These are phyloP conservation scores for Dynastes maya DNA, from an alignment of 2,888 invertebrate genomes.

Conservation along the genomic window DNA sequence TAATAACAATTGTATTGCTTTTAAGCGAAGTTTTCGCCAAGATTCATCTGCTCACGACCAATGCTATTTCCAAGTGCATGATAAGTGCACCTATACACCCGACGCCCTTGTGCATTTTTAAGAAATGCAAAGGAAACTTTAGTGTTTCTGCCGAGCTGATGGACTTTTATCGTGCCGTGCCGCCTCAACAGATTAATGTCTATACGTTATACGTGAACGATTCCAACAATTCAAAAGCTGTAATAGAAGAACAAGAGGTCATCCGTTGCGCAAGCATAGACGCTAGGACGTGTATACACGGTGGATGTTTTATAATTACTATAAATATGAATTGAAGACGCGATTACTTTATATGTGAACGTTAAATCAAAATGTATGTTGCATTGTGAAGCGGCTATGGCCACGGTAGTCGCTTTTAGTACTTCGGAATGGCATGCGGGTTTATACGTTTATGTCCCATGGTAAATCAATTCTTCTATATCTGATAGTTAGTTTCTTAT, in stretches of 20 bases:
- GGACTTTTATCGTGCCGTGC: conserved; percentile 33
- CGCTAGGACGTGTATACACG: conserved; percentile 28
- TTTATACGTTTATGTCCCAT: conserved; percentile 38
- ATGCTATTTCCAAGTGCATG: conserved; percentile 5
- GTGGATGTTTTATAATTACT: conserved; percentile 55
- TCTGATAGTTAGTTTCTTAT: conserved; percentile 52
- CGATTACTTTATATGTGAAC: conserved; percentile 58
- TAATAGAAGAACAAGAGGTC: conserved; percentile 53
- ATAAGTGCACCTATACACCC: background rate
- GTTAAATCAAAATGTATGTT: conserved; percentile 56
- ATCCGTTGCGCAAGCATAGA: conserved; percentile 47
- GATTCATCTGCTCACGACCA: background rate
- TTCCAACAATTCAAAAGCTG: conserved; percentile 46
- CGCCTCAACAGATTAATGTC: conserved; percentile 37
- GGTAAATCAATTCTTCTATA: conserved; percentile 56
- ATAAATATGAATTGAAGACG: conserved; percentile 60
- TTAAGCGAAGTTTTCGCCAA: background rate
- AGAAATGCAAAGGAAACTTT: conserved; percentile 25
- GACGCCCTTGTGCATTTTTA: conserved; percentile 32
- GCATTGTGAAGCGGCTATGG: conserved; percentile 54
- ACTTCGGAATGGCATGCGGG: conserved; percentile 43
- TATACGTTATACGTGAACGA: conserved; percentile 49
- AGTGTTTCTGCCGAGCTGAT: conserved; percentile 23
- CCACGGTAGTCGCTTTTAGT: conserved; percentile 46
- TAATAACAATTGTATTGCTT: background rate